phyloP scores from a whole-genome alignment of 92 coral and sea anemone species.

The Actinernus sp. region DNA sequence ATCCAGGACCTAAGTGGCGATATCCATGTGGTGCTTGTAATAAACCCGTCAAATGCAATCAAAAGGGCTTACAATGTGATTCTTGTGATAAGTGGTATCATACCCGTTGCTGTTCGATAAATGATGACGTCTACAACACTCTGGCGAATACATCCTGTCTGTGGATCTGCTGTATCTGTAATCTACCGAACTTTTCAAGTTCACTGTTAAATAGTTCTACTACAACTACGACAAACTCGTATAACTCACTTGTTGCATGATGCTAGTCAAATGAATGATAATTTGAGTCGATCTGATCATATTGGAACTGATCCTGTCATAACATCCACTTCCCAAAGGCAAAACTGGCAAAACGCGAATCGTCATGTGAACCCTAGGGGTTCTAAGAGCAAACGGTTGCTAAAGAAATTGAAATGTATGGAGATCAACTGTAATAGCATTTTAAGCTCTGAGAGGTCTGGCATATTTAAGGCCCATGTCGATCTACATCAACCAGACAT shows the following conservation, averaged over 20 bases:
- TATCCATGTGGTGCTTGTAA: slow-evolving; percentile 54
- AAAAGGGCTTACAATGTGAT: slow-evolving; percentile 44
- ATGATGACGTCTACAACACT: slow-evolving; percentile 15
- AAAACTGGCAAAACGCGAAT: too few species aligned
- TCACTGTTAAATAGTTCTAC: too few species aligned
- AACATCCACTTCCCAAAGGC: too few species aligned
- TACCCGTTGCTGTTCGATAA: slow-evolving; percentile 24
- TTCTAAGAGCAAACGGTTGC: too few species aligned
- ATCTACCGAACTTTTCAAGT: slow-evolving; percentile 42
- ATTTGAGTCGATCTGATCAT: too few species aligned
- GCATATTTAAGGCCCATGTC: slow-evolving; percentile 24
- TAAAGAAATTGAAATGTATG: neutral
- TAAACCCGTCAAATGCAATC: slow-evolving; percentile 54
- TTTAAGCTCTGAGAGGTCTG: slow-evolving; percentile 38
- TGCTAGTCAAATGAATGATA: too few species aligned
- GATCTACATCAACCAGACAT: slow-evolving; percentile 34
- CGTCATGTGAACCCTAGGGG: too few species aligned
- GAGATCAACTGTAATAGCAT: slow-evolving; percentile 52
- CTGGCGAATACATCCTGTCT: slow-evolving; percentile 36
- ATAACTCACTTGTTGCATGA: too few species aligned
- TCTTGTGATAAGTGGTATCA: slow-evolving; percentile 38
- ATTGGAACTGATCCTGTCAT: too few species aligned
- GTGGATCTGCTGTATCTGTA: slow-evolving; percentile 46
- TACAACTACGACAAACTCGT: too few species aligned
- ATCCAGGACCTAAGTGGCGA: slow-evolving; percentile 61